Base-by-base conservation (phyloP, 1,140 invertebrate species). In the Caligus rogercresseyi region DNA sequence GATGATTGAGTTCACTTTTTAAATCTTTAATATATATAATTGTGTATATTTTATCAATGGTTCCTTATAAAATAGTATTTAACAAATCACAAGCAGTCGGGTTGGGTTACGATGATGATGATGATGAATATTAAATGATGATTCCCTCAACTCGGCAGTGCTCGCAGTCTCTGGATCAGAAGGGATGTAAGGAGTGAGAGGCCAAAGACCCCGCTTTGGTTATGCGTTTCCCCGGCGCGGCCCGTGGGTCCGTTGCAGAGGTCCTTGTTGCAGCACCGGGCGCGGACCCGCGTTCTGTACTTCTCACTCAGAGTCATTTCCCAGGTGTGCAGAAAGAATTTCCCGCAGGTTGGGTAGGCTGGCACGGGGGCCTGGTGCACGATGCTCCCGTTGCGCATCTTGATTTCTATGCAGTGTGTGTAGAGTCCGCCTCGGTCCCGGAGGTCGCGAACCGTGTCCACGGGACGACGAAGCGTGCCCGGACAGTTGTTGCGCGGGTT, bases 391-490 rank as follows among this genome's bases (percentile, higher is more conserved):
- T 63, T 52, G 18, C 51, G 51, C 24, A 63, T 16, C 7, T 19
- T 7, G 7, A 63, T 52, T 7, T 21, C 43, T 4, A 63, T 31
- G 51, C 61, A 63, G 13, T 63, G 51, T 16, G 61, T 63, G 61
- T 63, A 63, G 3, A 63, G 24, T 2, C 61, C 61, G 11, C 15
- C 52, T 3, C 16, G 11, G 53, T 63, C 61, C 15, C 61, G 51
- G n/a, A 63, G 52, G 23, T 63, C 51, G 4, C 11, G 52, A n/a
- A 63, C 20, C 4, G 51, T 63, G 23, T 63, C 61, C 20, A 63
- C 52, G 4, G 61, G 53, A 3, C 52, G 16, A 7, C 53, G 14
- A 63, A 21, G 19, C 7, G 16, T 19, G 4, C 56, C 56, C 4
- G 56, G 56, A 25, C 56, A 58, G 26, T 21, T 23, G n/a, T 15